phyloP scores from a whole-genome alignment of 2,113 vertebrate genomes.

The Paedocypris sp. region DNA sequence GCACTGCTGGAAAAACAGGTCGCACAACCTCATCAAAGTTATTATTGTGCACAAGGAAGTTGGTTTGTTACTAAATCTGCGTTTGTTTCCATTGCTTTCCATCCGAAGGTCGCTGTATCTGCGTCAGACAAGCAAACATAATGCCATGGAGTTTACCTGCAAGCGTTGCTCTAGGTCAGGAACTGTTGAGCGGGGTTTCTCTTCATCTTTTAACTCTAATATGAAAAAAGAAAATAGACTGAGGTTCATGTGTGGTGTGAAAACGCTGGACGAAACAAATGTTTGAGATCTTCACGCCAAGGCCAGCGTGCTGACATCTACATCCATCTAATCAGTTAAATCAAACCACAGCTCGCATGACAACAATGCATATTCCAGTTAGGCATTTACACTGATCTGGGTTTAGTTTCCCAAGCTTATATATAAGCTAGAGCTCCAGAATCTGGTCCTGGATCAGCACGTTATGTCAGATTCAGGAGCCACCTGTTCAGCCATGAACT shows the following conservation, averaged over 20 bases:
- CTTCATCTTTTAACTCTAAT: slow-evolving; percentile 64
- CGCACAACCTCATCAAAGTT: too few relatives aligned
- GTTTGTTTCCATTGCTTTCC: too few relatives aligned
- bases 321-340: slow-evolving; percentile 5
- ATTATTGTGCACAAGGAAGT: too few relatives aligned
- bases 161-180: slow-evolving; percentile 76
- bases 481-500: slow-evolving; percentile 10
- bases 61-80: too few relatives aligned
- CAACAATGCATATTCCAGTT: background rate
- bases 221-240: slow-evolving; percentile 18
- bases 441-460: background rate
- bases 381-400: background rate
- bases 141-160: slow-evolving; percentile 57
- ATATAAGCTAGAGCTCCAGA: background rate
- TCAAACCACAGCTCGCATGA: background rate
- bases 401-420: background rate
- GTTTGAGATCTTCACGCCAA: background rate
- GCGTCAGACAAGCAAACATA: background rate
- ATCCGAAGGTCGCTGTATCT: background rate
- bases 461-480: background rate
- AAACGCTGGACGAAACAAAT: background rate
- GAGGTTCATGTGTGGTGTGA: background rate
- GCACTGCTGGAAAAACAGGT: too few relatives aligned
- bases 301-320: background rate
- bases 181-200: slow-evolving; percentile 59